A percentile compares a stretch with the other conserved stretches of the same genome.
Evolutionary conservation across 2,888 invertebrate genomes (phyloP).

Genomic region (Thelaira solivaga): DNA sequence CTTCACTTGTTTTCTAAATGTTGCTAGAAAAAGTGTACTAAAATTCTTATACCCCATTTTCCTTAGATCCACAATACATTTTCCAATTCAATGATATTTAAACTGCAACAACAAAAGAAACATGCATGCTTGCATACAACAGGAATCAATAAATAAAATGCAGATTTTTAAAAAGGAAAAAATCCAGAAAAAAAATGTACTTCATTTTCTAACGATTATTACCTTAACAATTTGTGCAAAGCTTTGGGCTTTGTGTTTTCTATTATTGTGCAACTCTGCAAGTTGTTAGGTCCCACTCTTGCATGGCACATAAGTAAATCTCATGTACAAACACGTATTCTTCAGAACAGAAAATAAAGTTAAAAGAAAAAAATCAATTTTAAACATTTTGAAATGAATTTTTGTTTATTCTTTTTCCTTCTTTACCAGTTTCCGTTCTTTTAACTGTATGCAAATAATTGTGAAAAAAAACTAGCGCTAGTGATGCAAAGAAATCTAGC

Average conservation of each 20-base stretch:
- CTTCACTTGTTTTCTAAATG: constrained; percentile 1
- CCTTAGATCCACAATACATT: background rate
- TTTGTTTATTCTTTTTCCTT: background rate
- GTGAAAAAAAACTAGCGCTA: background rate
- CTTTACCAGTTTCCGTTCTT: background rate
- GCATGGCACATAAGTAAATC: no score
- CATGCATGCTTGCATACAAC: no score
- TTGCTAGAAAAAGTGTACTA: background rate
- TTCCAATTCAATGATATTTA: constrained; percentile 1
- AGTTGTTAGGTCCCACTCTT: no score
- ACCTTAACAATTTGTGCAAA: constrained; percentile 30
- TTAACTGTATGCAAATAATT: constrained; percentile 9
- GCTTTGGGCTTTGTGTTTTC: no score
- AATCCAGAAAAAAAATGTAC: constrained; percentile 25
- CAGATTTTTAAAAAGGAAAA: constrained; percentile 8
- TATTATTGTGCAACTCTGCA: no score
- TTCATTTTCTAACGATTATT: constrained; percentile 34
- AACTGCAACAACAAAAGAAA: background rate
- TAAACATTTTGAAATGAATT: background rate
- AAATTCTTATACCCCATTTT: background rate
- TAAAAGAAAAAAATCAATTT: background rate
- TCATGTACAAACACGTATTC: no score
- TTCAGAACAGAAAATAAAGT: no score
- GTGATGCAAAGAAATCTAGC: background rate
- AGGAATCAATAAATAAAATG: constrained; percentile 15